A percentile compares a stretch with the other conserved stretches of the same genome.
Evolutionary conservation across 2,797 vertebrate genomes (phyloP).

Genomic region (Tinamus major): DNA sequence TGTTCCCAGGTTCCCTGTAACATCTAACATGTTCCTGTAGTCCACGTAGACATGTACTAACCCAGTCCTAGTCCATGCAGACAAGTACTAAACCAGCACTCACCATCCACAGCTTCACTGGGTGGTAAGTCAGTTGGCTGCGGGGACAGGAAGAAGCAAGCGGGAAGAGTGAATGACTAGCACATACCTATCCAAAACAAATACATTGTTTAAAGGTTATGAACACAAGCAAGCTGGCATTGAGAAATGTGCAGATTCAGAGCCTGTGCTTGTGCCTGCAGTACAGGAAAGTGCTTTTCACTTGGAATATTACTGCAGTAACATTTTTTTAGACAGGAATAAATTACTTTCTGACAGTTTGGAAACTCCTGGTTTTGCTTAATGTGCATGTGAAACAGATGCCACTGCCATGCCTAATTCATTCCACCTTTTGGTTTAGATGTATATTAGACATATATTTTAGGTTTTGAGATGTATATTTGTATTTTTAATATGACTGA

Average conservation of each 20-base stretch:
- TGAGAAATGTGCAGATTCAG: neutral
- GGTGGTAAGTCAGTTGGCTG: neutral
- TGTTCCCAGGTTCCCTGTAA: neutral
- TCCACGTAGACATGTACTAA: neutral
- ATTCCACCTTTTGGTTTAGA: neutral
- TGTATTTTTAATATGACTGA: neutral
- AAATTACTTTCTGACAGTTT: neutral
- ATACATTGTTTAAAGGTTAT: neutral
- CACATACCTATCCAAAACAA: neutral
- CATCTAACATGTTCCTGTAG: neutral
- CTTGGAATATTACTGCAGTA: neutral
- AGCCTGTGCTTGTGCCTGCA: fast-evolving
- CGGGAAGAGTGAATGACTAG: neutral
- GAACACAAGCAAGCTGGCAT: neutral
- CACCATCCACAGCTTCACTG: neutral
- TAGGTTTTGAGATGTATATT: neutral
- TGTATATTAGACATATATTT: neutral
- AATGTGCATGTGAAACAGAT: neutral
- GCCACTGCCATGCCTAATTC: neutral
- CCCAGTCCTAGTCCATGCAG: neutral
- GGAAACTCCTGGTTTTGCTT: neutral
- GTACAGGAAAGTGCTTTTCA: neutral
- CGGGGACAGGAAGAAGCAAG: neutral
- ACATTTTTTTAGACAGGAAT: neutral
- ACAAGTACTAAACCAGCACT: neutral